Conservation (phyloP, 2,797 vertebrate genomes). For the Sebastes vulpes region DNA sequence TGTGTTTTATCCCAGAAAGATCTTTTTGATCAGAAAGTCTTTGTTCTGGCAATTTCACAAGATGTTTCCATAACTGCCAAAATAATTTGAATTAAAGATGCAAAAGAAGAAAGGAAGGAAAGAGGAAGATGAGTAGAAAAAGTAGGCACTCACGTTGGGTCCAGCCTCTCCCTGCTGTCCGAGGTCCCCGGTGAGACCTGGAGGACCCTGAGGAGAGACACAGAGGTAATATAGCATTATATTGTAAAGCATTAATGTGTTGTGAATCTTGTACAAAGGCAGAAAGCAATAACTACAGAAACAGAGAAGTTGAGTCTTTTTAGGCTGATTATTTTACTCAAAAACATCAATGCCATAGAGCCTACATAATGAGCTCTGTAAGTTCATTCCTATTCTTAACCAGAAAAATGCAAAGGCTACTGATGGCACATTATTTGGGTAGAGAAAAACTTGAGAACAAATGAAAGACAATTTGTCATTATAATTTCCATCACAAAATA, state of each 20-base stretch:
- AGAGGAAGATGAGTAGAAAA: not conserved
- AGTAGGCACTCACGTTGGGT: slow-evolving; percentile 89
- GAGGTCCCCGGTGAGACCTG: slow-evolving; percentile 95
- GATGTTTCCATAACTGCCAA: not conserved
- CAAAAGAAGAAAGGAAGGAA: not conserved
- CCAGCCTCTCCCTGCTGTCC: slow-evolving; percentile 96
- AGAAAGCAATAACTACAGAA: not conserved
- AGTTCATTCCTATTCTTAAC: no score
- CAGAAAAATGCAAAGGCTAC: no score
- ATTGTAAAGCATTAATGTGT: not conserved
- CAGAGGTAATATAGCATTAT: not conserved
- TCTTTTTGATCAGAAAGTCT: not conserved
- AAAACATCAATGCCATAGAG: not conserved
- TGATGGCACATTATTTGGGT: no score
- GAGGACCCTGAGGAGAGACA: slow-evolving; percentile 87
- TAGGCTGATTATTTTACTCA: not conserved
- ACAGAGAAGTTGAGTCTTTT: not conserved
- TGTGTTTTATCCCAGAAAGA: not conserved
- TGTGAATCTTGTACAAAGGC: not conserved
- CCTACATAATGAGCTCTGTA: not conserved
- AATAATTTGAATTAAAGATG: not conserved
- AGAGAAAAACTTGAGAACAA: no score
- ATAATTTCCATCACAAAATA: no score
- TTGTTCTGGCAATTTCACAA: not conserved
- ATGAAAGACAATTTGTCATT: no score